A percentile compares a stretch with the other conserved stretches of the same genome.
phyloP scores from a whole-genome alignment of 2,888 invertebrate genomes.

The Athripsodes cinereus region DNA sequence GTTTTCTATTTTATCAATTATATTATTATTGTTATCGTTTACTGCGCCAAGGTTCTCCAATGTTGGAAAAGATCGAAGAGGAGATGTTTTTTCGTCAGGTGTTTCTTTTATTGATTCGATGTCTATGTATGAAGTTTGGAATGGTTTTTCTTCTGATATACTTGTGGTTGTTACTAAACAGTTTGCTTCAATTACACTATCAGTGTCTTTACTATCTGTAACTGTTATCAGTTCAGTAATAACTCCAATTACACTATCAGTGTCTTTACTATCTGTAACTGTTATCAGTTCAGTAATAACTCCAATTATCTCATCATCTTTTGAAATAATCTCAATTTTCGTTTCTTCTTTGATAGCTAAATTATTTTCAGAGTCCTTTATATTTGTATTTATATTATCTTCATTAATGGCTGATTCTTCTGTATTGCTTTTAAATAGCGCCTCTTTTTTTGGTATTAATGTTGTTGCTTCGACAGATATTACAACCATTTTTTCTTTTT shows the following conservation, averaged over 20 bases:
- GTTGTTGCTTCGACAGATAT: background rate
- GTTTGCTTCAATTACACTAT: background rate
- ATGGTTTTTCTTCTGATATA: background rate
- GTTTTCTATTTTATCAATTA: constrained; percentile 5
- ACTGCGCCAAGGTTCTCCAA: background rate
- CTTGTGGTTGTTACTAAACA: background rate
- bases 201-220: background rate
- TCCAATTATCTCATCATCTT: background rate
- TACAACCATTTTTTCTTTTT: background rate
- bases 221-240: background rate
- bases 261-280: background rate
- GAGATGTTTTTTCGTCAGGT: constrained; percentile 3
- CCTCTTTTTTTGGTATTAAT: background rate
- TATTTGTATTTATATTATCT: no score
- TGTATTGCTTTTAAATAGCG: background rate
- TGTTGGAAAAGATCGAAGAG: background rate
- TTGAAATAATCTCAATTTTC: no score
- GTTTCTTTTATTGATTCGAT: background rate
- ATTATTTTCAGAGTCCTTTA: no score
- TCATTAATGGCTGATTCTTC: background rate
- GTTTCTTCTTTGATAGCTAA: no score
- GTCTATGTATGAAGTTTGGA: background rate
- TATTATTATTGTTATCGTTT: background rate
- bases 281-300: background rate
- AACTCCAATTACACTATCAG: background rate